Base-by-base conservation (phyloP, 2,888 invertebrate genomes). In the Drosophila stalkeri region DNA sequence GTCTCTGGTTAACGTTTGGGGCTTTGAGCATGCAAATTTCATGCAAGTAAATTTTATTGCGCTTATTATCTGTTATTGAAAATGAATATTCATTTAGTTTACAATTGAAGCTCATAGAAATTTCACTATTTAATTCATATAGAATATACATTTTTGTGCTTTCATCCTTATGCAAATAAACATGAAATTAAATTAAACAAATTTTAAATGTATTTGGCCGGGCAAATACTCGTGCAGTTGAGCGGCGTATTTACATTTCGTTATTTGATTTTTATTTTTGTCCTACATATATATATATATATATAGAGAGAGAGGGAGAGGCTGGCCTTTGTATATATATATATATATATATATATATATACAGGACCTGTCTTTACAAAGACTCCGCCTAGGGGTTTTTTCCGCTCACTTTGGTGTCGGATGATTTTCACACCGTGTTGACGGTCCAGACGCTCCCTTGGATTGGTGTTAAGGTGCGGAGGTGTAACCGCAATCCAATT, bases 401-500 rank as follows among this genome's bases (percentile, higher is more conserved):
- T 44, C 12, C 14, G 43, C 16, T 33, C 56, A 41, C 37, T 47
- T 55, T 35, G 11, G 20, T 57, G 65, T 47, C 51, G 60, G 57
- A 57, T 57, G 77, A 61, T 39, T 65, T 77, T 77, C 57, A 65
- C 61, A 65, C 65, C 20, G 27, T 18, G 44, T 41, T 70, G 69
- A 27, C 27, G 20, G 39, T 62, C n/a, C 55, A 47, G 47, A 27
- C 39, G 27, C 41, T 43, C 14, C 31, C 54, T 16, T 52, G 39
- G 11, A 18, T 27, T 33, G 33, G 64, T 27, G 41, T 49, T 64
- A 62, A 70, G 62, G 47, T 65, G 76, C 9, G 46, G 76, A 64
- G 64, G 75, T 80, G 80, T 80, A 54, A 80, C 77, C 77, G 41
- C 77, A 78, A 78, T 76, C 64, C 77, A 75, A 78, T 78, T 78